phyloP scores from a whole-genome alignment of 1,140 invertebrate species.

The Marisa cornuarietis region DNA sequence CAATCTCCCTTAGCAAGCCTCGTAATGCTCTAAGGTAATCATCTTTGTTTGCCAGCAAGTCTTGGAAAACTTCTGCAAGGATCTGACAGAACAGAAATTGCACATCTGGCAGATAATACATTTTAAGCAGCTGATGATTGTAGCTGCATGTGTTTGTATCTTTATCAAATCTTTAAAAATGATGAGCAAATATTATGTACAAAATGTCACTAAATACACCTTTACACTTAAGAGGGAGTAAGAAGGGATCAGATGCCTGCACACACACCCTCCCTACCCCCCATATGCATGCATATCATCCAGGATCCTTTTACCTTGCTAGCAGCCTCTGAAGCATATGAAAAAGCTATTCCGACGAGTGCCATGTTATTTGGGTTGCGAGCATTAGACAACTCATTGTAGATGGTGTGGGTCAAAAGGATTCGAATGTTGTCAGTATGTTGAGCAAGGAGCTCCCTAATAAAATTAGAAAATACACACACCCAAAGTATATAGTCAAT shows the following conservation, averaged over 20 bases:
- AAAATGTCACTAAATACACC: too few relatives aligned
- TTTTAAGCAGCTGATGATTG: too few relatives aligned
- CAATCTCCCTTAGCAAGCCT: slow-evolving; percentile 85
- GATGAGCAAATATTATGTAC: too few relatives aligned
- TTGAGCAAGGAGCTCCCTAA: slow-evolving; percentile 79
- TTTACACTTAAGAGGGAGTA: too few relatives aligned
- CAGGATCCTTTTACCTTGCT: slow-evolving; percentile 55
- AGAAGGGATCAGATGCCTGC: too few relatives aligned
- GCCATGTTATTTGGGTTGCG: slow-evolving; percentile 95
- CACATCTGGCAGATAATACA: background rate
- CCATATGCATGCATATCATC: too few relatives aligned
- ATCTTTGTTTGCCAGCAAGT: slow-evolving; percentile 86
- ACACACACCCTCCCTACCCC: too few relatives aligned
- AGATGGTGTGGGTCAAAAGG: slow-evolving; percentile 91
- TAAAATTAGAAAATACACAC: slow-evolving; percentile 17
- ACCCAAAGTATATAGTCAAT: background rate
- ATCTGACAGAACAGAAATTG: slow-evolving; percentile 74
- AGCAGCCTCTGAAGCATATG: slow-evolving; percentile 70
- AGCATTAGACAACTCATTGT: slow-evolving; percentile 89
- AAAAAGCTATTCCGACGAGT: slow-evolving; percentile 85
- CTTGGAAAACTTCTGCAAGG: slow-evolving; percentile 74
- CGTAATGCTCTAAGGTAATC: slow-evolving; percentile 88
- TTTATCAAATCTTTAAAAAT: too few relatives aligned
- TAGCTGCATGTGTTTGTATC: too few relatives aligned
- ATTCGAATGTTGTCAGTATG: slow-evolving; percentile 85